These are phyloP conservation scores for Hydrozoanthus gracilis DNA, from an alignment of 92 coral and sea anemone genomes.

Conservation along the genomic window DNA sequence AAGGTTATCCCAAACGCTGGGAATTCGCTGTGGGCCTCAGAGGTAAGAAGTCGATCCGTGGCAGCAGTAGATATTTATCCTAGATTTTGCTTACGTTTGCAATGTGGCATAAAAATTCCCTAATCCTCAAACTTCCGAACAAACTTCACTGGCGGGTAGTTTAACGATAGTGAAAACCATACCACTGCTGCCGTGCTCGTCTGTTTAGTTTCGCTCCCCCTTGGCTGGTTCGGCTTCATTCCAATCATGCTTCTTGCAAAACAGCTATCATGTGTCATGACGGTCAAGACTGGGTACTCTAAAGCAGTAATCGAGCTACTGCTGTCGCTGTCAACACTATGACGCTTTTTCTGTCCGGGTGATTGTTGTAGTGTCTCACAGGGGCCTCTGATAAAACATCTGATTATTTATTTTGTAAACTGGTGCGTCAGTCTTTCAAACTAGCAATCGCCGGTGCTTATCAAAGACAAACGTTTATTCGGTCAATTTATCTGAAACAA, in stretches of 20 bases:
- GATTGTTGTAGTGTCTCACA: constrained; percentile 24
- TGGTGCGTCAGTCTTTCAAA: constrained; percentile 25
- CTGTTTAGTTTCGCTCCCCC: constrained; percentile 23
- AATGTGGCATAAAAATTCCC: background rate
- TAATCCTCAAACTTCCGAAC: constrained; percentile 11
- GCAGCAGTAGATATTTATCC: background rate
- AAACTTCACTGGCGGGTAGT: constrained; percentile 49
- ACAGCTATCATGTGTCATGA: constrained; percentile 69
- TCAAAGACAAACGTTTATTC: background rate
- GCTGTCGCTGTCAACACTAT: constrained; percentile 46
- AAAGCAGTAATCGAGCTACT: constrained; percentile 51
- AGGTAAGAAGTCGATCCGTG: constrained; percentile 60
- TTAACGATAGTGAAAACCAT: constrained; percentile 53
- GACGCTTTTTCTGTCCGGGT: background rate
- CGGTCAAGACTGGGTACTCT: constrained; percentile 41
- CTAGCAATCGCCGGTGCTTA: background rate
- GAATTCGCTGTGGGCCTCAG: constrained; percentile 92
- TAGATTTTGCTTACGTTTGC: background rate
- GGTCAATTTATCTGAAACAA: constrained; percentile 33
- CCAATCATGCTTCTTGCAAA: constrained; percentile 64
- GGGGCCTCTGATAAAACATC: constrained; percentile 38
- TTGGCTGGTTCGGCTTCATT: constrained; percentile 51
- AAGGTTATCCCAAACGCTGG: constrained; percentile 96
- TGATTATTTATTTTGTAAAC: constrained; percentile 63
- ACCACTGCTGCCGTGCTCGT: constrained; percentile 30